phyloP scores from a whole-genome alignment of 2,113 vertebrate species.

The Mohoua ochrocephala region DNA sequence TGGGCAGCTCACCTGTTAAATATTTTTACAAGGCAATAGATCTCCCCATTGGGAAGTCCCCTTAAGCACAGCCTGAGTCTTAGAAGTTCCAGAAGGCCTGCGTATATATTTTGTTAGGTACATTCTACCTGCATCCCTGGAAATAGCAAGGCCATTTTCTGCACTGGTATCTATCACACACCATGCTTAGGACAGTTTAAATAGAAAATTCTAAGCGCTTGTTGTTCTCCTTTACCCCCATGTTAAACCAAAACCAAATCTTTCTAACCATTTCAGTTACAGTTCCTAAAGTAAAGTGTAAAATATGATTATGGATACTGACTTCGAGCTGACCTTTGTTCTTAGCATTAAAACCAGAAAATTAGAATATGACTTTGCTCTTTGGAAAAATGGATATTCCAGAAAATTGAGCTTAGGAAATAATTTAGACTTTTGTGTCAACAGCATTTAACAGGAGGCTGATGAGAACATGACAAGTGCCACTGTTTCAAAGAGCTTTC shows the following conservation, averaged over 20 bases:
- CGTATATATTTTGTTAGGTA: not conserved
- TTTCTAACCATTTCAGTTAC: not conserved
- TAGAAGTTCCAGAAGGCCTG: not conserved
- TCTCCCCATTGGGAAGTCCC: not conserved
- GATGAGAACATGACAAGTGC: not conserved
- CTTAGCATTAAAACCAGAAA: not conserved
- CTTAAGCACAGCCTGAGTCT: not conserved
- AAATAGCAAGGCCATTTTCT: not conserved
- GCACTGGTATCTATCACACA: not conserved
- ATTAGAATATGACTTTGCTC: not conserved
- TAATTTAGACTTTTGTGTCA: not conserved
- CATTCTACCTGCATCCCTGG: not conserved
- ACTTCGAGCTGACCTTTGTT: not conserved
- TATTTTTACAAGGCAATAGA: not conserved
- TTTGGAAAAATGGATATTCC: not conserved
- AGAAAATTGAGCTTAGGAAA: not conserved
- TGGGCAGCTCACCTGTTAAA: not conserved
- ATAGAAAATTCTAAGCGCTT: not conserved
- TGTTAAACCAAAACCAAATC: not conserved
- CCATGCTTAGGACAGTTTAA: not conserved
- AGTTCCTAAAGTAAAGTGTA: not conserved
- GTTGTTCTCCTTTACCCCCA: not conserved
- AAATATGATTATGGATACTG: not conserved
- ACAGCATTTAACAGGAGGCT: not conserved
- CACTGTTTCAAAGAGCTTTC: slow-evolving; percentile 25